Conservation (phyloP, 2,888 invertebrate genomes). For the Ariolimax columbianus region DNA sequence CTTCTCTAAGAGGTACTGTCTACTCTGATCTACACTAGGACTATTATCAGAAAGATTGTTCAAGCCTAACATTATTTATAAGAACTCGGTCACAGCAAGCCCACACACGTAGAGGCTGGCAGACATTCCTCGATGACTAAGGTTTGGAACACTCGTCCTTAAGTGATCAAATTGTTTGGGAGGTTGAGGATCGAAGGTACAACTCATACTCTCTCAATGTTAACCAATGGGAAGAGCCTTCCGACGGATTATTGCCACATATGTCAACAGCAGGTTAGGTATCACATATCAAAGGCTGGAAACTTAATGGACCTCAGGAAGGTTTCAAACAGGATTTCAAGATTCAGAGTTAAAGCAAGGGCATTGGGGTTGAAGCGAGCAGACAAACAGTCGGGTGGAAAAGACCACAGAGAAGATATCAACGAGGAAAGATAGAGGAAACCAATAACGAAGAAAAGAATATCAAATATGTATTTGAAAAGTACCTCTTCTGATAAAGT, state of each 20-base stretch:
- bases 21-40: no score
- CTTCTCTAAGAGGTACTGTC: no score
- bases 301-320: conserved; percentile 26
- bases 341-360: background rate
- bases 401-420: no score
- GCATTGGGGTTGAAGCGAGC: background rate
- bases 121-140: conserved; percentile 3
- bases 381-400: background rate
- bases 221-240: background rate
- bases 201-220: background rate
- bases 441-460: no score
- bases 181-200: background rate
- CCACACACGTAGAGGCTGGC: background rate
- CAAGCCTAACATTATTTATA: no score
- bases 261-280: conserved; percentile 32
- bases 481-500: no score
- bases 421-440: no score
- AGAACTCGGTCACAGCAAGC: background rate
- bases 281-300: conserved; percentile 26
- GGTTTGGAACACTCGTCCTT: background rate
- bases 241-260: conserved; percentile 11
- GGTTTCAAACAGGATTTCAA: conserved; percentile 22
- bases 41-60: no score
- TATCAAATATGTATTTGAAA: no score
- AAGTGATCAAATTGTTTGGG: conserved; percentile 7